phyloP scores from a whole-genome alignment of 2,113 vertebrate genomes.

The Neofelis nebulosa region DNA sequence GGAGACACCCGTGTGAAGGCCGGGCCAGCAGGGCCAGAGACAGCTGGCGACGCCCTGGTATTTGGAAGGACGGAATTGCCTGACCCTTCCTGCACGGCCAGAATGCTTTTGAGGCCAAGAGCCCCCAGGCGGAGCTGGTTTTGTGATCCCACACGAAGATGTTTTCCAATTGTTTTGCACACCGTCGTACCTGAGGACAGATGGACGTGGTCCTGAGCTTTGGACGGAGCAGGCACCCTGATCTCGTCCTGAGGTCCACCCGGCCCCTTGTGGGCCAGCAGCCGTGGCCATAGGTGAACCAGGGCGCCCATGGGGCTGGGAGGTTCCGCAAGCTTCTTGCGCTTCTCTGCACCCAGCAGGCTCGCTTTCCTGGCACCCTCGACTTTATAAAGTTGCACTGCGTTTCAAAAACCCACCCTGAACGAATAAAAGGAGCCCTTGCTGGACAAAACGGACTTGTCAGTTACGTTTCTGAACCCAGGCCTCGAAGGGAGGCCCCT shows the following conservation, averaged over 20 bases:
- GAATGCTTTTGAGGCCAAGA: constrained; percentile 69
- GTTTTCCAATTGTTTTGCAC: constrained; percentile 76
- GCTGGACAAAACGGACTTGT: constrained; percentile 56
- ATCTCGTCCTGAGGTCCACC: constrained; percentile 78
- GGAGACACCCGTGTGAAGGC: constrained; percentile 92
- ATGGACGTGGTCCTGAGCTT: constrained; percentile 73
- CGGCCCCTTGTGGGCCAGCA: neutral
- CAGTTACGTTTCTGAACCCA: constrained; percentile 22
- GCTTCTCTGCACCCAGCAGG: constrained; percentile 60
- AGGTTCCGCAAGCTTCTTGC: constrained; percentile 75
- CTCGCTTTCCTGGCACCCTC: constrained; percentile 76
- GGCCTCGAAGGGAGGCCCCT: neutral
- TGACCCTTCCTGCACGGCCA: constrained; percentile 16
- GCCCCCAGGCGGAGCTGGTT: constrained; percentile 7
- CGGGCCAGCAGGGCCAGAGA: neutral
- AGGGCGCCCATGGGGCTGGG: neutral
- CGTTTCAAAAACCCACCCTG: constrained; percentile 77
- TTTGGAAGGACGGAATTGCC: constrained; percentile 18
- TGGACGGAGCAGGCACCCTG: constrained; percentile 76
- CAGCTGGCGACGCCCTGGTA: neutral
- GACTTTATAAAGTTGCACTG: constrained; percentile 78
- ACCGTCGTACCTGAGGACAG: constrained; percentile 56
- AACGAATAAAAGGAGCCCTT: constrained; percentile 81
- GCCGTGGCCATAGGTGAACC: neutral
- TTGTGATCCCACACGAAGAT: constrained; percentile 36